Evolutionary conservation across 1,140 invertebrate species (phyloP).

Genomic region (Drosophila erecta): DNA sequence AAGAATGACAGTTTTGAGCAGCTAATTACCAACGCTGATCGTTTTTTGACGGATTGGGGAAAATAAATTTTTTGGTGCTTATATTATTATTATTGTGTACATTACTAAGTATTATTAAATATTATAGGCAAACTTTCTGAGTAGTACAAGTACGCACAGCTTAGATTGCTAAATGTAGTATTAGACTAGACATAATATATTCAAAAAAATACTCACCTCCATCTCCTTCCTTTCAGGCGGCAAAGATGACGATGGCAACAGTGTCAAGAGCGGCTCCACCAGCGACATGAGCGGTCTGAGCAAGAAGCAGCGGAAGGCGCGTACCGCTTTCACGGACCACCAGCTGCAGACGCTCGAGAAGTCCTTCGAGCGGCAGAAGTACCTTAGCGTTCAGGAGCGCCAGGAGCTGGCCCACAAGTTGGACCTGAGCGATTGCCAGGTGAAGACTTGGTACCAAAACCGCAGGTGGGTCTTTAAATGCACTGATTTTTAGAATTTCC

Average conservation of each 20-base stretch:
- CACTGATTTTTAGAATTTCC: no score
- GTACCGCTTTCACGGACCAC: conserved; percentile 99
- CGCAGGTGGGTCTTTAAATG: conserved; percentile 90
- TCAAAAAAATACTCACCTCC: no score
- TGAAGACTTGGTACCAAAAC: conserved; percentile 99
- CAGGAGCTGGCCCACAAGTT: conserved; percentile 99
- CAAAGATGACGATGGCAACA: conserved; percentile 84
- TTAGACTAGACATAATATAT: no score
- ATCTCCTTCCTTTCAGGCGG: conserved; percentile 56
- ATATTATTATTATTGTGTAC: no score
- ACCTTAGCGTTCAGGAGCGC: conserved; percentile 98
- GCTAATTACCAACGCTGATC: no score
- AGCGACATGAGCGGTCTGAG: conserved; percentile 85
- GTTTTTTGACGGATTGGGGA: no score
- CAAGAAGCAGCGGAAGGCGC: conserved; percentile 98
- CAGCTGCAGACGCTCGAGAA: conserved; percentile 98
- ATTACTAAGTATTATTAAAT: no score
- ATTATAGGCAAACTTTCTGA: no score
- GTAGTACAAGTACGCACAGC: no score
- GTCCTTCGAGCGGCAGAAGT: conserved; percentile 99
- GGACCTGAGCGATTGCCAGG: conserved; percentile 98
- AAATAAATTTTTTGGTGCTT: no score
- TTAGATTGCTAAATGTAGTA: no score
- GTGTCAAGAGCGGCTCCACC: conserved; percentile 83
- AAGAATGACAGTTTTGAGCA: no score